Evolutionary conservation across 1,140 invertebrate species (phyloP), one percentile per base, ranked within the genome.

Genomic region (Eumaeus atala): DNA sequence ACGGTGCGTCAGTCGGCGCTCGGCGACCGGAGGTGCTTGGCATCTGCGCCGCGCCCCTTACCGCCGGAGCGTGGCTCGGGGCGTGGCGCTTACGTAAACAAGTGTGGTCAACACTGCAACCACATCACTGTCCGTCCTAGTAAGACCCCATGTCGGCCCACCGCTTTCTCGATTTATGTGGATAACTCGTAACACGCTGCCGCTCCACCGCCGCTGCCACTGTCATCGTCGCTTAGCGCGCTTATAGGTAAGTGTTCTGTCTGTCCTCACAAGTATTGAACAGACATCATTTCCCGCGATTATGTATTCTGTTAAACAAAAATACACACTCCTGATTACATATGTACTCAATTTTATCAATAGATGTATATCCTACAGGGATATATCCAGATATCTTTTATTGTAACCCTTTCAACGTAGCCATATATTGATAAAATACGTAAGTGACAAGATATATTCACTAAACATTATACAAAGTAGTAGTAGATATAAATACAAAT

Each of bases 11-110:
- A 86, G 83, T 86, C 77, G 77, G 74, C 77, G 76, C 77, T 80
- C 81, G 74, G 78, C 83, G 77, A 75, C 77, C 79, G 77, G 72
- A 77, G 80, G 76, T 79, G 80, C 77, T 72, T 70, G 62, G 78
- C 77, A 73, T 74, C 61, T 67, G 82, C 82, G 81, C 78, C 80
- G 83, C 83, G 83, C 83, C 78, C 83, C 83, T 74, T 64, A 76
- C 74, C 73, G 83, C 83, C 77, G 66, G 51, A 77, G 78, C 73
- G 77, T 79, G 83, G 80, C 83, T 78, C 83, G 83, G 83, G 83
- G 83, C 83, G 83, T 86, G 83, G 83, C 83, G 83, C 80, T 86
- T 86, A 86, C 83, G 77, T 84, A 86, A 84, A 86, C 80, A 86
- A 79, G 83, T 79, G 79, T 76, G 74, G 66, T 69, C 53, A 63